Evolutionary conservation across 1,140 invertebrate genomes (phyloP), one percentile per base, ranked within the genome.

Genomic region (Ladona fulva): DNA sequence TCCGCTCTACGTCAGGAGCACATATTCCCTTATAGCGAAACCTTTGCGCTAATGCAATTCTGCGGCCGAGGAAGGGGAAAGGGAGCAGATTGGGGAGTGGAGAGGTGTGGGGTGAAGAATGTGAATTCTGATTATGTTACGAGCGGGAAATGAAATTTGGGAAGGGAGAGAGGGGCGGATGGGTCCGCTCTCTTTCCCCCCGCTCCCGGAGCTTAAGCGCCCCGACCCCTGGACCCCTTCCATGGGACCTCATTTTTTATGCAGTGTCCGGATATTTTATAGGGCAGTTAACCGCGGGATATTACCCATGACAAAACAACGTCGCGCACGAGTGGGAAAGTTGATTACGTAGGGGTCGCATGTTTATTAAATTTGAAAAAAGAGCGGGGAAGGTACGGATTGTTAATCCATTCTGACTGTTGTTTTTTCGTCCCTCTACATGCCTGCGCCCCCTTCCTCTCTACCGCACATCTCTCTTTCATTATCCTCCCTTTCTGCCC

Each of bases 281-380:
- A 66, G 52, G 52, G 52, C n/a, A 66, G 52, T 66, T 66, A 66
- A 66, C 52, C 52, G 52, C 52, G 52, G 52, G 52, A 66, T 66
- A 66, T 66, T 66, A 66, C 52, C 52, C 52, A 66, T 66, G 52
- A 66, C 52, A 66, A 66, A 66, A 66, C 52, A 66, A 66, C 52
- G 52, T 66, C 52, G 52, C 52, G 12, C 52, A 66, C 52, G 52
- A 22, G 52, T 12, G 52, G 52, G 52, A 66, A 66, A 66, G 52
- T 66, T 66, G 52, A 66, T 66, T 66, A 66, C 52, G 12, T 66
- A 22, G 52, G 52, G 52, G 52, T 22, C 52, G 14, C 52, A 22
- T 22, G 52, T 66, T 66, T 66, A 66, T 66, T 66, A 66, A 66
- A 66, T 66, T 66, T 66, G 52, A 66, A 66, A 66, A 66, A 66